Evolutionary conservation across 2,888 invertebrate species (phyloP), one percentile per base, ranked within the genome.

Genomic region (Rapana venosa): DNA sequence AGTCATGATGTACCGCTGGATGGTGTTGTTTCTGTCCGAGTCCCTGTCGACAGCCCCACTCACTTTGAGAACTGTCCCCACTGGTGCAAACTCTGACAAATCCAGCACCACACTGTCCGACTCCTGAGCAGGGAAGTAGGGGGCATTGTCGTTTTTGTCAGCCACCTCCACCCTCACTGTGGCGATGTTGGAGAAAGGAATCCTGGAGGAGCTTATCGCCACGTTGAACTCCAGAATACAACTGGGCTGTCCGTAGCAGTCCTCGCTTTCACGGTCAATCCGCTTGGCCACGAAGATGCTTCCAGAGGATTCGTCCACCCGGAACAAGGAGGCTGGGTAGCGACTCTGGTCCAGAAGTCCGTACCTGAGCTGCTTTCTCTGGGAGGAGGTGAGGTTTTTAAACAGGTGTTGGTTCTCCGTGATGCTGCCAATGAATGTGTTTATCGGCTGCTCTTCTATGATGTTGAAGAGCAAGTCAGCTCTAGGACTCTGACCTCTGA

Each of bases 251-350:
- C 90, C 87, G 79, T 90, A 92, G 87, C 91, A 90, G 87, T 93
- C 93, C 15, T 93, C 90, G 47, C 85, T 90, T 66, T 94, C 94
- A 30, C 94, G 87, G 91, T 94, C 93, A 22, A 94, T 92, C 87
- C 91, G 91, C 20, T 91, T 89, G 15, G 91, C 92, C 47, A 93
- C 92, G 90, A 90, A 93, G 13, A 94, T 90, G 26, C 92, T 91
- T 22, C 93, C 93, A 77, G 92, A 92, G 22, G 90, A 79, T 11
- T 92, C 91, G 70, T 94, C 92, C 22, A 92, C 91, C 91, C 93
- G 92, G 90, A 92, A 94, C 66, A 92, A 81, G 17, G 92, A 92
- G 5, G 92, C 92, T 8, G 92, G 91, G 56, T 90, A 85, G 47
- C 88, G 91, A 85, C 89, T 92, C 5, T 90, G 91, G 87, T 92